Evolutionary conservation across 2,797 vertebrate genomes (phyloP).

Genomic region (Urosaurus nigricauda): DNA sequence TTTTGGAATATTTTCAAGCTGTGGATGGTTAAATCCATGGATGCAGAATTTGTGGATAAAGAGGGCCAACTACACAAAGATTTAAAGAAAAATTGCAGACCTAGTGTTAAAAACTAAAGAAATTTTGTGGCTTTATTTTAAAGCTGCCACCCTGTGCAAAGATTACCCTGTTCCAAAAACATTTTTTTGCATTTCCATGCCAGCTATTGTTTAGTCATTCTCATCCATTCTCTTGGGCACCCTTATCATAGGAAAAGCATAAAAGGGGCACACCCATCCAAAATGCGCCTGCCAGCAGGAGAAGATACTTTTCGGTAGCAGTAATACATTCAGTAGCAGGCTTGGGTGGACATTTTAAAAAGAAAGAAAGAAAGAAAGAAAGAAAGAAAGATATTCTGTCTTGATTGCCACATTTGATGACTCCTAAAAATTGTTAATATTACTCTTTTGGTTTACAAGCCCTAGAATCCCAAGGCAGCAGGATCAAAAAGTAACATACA

Average conservation of each 20-base stretch:
- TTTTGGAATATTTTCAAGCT: no score
- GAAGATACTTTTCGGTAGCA: no score
- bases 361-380: background rate
- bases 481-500: no score
- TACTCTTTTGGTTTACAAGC: no score
- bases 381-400: background rate
- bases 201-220: slow-evolving; percentile 27
- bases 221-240: slow-evolving; percentile 45
- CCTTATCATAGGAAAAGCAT: slow-evolving; percentile 55
- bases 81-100: background rate
- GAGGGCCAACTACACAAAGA: background rate
- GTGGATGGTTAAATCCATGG: no score
- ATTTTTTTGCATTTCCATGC: background rate
- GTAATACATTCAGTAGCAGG: background rate
- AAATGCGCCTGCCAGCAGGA: slow-evolving; percentile 17
- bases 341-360: background rate
- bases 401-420: slow-evolving; percentile 14
- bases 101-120: background rate
- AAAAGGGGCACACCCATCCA: slow-evolving; percentile 31
- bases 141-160: background rate
- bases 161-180: background rate
- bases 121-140: background rate
- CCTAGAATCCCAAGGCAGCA: no score
- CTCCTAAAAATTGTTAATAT: background rate
- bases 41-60: no score